Base-by-base conservation (phyloP, 2,113 vertebrate species). In the Lagopus leucura region DNA sequence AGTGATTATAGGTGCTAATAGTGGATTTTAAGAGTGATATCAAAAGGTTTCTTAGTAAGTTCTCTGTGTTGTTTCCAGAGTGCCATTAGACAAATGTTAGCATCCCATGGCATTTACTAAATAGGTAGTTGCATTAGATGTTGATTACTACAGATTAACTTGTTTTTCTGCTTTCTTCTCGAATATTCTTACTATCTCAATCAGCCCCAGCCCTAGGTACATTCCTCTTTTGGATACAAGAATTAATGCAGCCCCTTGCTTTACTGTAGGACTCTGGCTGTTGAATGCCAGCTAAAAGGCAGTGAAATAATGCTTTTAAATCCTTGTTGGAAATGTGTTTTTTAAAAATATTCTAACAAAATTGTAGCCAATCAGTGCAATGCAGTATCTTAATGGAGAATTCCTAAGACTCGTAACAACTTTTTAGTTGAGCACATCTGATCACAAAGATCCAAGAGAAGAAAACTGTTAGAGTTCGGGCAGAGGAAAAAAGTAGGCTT, bases 21-120 rank as follows among this genome's bases (percentile, higher is more conserved):
- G 85, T 91, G 82, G 77, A 86, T 97, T 97, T 97, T 93, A 91
- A 88, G 91, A 95, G 50, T 88, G 45, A 90, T 96, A 95, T 82
- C 60, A 66, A 69, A 75, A 86, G 6, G 34, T 6, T 50, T 89
- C 69, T 83, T 40, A 70, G 13, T 60, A 73, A 96, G 72, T 50
- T 25, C 32, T 67, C 20, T 80, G 1, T 38, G 20, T 43, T 48
- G 7, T 82, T 95, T 88, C 54, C 70, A 22, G 42, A 77, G 30
- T 45, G 10, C 45, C 36, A 22, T 40, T 28, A 61, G 10, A 55
- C 20, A 90, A 67, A 52, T 10, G 1, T 72, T 71, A 61, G 15
- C 18, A 63, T 60, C 11, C 1, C 3, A 11, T 25, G 25, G 13
- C 9, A 10, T 8, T 36, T 17, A 50, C 9, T 73, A 38, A 73